phyloP scores from a whole-genome alignment of 2,797 vertebrate genomes.

The Choloepus didactylus region DNA sequence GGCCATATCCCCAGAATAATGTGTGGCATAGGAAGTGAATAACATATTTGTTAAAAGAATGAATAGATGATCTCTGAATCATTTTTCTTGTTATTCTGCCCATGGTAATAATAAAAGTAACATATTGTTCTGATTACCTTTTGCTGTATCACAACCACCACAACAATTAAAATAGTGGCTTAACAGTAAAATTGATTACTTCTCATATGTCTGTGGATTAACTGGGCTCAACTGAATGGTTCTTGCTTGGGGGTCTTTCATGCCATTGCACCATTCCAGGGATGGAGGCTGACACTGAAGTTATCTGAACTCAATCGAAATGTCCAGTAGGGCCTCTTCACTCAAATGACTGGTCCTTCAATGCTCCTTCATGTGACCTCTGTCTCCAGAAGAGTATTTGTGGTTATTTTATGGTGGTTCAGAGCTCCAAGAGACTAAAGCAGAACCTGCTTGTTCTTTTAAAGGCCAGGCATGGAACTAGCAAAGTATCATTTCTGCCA shows the following conservation, averaged over 20 bases:
- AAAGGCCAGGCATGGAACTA: not conserved
- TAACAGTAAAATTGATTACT: not conserved
- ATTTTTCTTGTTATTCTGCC: not conserved
- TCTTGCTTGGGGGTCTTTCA: not conserved
- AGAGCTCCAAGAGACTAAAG: not conserved
- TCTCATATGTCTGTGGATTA: not conserved
- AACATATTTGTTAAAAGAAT: not conserved
- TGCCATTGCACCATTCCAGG: not conserved
- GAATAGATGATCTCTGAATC: not conserved
- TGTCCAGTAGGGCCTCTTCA: not conserved
- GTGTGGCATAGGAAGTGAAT: not conserved
- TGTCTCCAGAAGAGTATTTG: not conserved
- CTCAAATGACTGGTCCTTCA: not conserved
- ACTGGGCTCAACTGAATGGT: not conserved
- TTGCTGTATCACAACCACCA: not conserved
- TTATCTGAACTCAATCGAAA: not conserved
- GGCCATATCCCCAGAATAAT: not conserved
- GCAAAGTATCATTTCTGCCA: not conserved
- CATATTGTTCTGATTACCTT: not conserved
- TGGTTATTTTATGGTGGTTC: not conserved
- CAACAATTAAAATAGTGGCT: not conserved
- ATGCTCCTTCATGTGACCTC: not conserved
- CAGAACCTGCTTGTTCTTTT: not conserved
- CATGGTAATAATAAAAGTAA: not conserved
- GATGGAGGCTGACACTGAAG: not conserved